Evolutionary conservation across 2,888 invertebrate genomes (phyloP), one percentile per base, ranked within the genome.

Genomic region (Sturmia bella): DNA sequence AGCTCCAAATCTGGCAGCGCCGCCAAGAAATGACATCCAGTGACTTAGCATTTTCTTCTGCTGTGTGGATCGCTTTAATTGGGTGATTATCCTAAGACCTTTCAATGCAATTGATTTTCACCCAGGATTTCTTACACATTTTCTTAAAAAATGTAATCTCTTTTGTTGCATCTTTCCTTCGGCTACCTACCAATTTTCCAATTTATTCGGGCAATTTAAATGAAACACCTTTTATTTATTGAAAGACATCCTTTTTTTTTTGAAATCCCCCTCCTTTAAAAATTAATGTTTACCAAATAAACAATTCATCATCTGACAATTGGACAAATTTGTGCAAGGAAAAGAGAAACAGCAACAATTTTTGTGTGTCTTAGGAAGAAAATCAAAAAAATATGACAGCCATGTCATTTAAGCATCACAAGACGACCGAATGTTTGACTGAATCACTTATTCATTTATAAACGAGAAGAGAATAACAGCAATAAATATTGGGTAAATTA

Each of bases 231-330:
- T 82, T 73, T 43, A n/a, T 63, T 50, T 32, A 48, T 64, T 57
- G 43, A 45, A 69, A 45, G 21, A 11, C 54, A 64, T 57, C 56
- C 74, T 70, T 56, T 27, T 41, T 50, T 74, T 7, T 7, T 32
- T 41, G 24, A 50, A 48, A 74, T 66, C 37, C 52, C 64, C 72
- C 59, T 59, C 59, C 52, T n/a, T 78, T 19, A 73, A 15, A 63
- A 74, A 78, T 74, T 78, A 82, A 78, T 82, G 78, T 82, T 75
- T 82, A 78, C 74, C 78, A 69, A 82, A 82, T 78, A 82, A 82
- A 82, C 82, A 78, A 82, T 82, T 82, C 82, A 82, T 82, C 82
- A 82, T 82, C 61, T 76, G 75, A 82, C 78, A 82, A 82, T 82
- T 70, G 82, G 70, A 82, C 70, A 82, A 82, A 82, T 82, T 79